Conservation (phyloP, 2,113 vertebrate species). For the Scomber colias region DNA sequence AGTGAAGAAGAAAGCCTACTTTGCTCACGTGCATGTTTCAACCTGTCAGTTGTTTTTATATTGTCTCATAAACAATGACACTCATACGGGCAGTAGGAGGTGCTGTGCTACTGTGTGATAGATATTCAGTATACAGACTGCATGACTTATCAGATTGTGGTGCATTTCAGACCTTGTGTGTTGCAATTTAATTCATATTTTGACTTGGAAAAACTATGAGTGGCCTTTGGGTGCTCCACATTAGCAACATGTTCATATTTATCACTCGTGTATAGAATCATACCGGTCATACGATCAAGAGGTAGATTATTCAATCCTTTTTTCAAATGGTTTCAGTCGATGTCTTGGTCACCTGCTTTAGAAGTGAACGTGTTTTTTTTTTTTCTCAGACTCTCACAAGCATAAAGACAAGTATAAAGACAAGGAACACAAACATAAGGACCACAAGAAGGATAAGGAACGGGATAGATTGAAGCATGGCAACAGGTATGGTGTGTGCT, state of each 20-base stretch:
- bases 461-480: slow-evolving; percentile 95
- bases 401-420: slow-evolving; percentile 98
- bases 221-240: background rate
- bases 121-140: background rate
- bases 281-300: background rate
- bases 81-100: slow-evolving; percentile 52
- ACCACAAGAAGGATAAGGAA: slow-evolving; percentile 98
- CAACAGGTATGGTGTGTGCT: slow-evolving; percentile 88
- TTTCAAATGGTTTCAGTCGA: background rate
- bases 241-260: background rate
- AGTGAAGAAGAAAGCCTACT: background rate
- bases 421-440: slow-evolving; percentile 98
- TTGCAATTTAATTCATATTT: background rate
- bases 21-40: slow-evolving; percentile 57
- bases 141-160: background rate
- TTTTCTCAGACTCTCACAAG: slow-evolving; percentile 93
- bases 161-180: background rate
- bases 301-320: background rate
- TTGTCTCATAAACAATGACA: slow-evolving; percentile 31
- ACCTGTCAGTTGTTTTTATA: slow-evolving; percentile 49
- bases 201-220: background rate
- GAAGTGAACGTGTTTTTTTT: slow-evolving; percentile 32
- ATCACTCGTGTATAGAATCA: background rate
- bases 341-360: background rate
- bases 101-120: slow-evolving; percentile 39